Evolutionary conservation across 92 coral and sea anemone species (phyloP).

Genomic region (Epizoanthus stellaris): DNA sequence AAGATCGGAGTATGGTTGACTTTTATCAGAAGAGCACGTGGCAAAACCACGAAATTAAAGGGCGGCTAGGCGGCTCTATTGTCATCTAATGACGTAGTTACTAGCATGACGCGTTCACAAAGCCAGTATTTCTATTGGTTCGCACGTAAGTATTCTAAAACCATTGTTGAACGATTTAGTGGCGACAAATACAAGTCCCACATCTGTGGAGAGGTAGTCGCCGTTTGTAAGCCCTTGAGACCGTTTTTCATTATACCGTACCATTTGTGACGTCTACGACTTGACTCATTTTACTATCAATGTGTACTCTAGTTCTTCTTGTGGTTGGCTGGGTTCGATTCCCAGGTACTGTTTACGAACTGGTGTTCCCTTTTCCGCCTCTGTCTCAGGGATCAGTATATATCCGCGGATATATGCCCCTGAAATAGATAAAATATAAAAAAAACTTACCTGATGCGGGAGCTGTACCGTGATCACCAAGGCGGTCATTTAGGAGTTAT

Average conservation of each 20-base stretch:
- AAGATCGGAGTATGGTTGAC: no score
- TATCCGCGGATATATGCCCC: no score
- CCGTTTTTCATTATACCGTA: neutral
- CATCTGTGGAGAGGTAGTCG: neutral
- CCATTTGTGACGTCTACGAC: no score
- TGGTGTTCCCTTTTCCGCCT: no score
- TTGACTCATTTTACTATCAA: no score
- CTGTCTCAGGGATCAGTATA: no score
- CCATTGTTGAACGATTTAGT: neutral
- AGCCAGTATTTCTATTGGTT: slow-evolving; percentile 19
- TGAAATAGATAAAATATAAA: no score
- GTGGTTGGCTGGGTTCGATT: no score
- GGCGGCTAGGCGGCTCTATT: neutral
- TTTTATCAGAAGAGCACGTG: no score
- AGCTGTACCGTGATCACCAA: slow-evolving; percentile 48
- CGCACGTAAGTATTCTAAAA: neutral
- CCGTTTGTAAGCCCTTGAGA: neutral
- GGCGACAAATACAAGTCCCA: neutral
- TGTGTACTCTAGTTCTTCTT: no score
- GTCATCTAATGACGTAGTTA: neutral
- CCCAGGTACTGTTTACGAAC: no score
- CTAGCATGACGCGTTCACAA: neutral
- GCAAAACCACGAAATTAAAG: neutral
- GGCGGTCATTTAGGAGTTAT: slow-evolving; percentile 68
- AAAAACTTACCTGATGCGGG: slow-evolving; percentile 38